A percentile compares a stretch with the other conserved stretches of the same genome.
phyloP scores from a whole-genome alignment of 2,797 vertebrate species.

The Podargus strigoides region DNA sequence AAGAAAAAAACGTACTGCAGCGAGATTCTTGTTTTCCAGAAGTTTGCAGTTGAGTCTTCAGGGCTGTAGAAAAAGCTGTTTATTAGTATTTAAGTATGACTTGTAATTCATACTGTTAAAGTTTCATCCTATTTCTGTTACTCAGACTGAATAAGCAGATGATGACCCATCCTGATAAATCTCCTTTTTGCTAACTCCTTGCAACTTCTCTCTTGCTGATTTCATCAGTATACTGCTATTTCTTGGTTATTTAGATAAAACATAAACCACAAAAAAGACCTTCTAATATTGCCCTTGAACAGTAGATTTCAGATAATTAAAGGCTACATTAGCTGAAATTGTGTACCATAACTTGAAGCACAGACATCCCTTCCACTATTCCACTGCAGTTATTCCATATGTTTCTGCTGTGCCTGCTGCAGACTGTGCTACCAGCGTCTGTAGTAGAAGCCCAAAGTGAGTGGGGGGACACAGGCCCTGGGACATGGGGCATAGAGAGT shows the following conservation, averaged over 20 bases:
- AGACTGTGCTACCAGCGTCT: accelerated
- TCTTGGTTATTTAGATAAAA: background rate
- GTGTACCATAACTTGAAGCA: background rate
- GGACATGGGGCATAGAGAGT: accelerated
- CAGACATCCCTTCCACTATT: background rate
- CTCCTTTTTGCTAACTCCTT: background rate
- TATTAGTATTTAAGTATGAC: background rate
- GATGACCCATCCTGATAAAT: background rate
- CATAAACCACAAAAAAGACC: background rate
- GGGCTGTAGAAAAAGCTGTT: background rate
- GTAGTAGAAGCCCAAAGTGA: background rate
- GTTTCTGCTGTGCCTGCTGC: background rate
- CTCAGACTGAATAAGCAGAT: background rate
- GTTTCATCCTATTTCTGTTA: background rate
- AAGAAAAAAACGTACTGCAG: background rate
- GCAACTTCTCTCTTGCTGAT: background rate
- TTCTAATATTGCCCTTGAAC: background rate
- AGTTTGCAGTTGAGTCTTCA: background rate
- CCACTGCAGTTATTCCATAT: background rate
- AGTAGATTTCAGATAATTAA: background rate
- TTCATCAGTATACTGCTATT: background rate
- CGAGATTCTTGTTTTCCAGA: background rate
- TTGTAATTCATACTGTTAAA: background rate
- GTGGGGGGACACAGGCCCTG: accelerated
- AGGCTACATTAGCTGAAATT: background rate